A percentile compares a stretch with the other conserved stretches of the same genome.
These are phyloP conservation scores for Stenurella melanura DNA, from an alignment of 2,888 invertebrate genomes.

Conservation along the genomic window DNA sequence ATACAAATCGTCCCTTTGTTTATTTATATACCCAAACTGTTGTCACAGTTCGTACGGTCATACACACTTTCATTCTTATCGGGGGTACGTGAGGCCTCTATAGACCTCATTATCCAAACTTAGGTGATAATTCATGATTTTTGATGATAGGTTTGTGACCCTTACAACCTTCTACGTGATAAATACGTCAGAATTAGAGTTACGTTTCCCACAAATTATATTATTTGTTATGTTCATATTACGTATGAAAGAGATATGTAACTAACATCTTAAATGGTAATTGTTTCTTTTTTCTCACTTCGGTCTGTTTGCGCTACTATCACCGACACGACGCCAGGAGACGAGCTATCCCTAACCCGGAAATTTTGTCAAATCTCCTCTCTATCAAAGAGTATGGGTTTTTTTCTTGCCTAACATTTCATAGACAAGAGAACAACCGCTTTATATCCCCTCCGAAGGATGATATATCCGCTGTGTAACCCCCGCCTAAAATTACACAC, in stretches of 20 bases:
- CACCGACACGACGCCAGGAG: no score
- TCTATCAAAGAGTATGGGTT: no score
- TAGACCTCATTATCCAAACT: neutral
- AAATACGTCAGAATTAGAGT: neutral
- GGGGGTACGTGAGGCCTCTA: neutral
- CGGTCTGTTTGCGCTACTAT: no score
- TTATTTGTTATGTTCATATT: neutral
- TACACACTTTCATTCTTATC: neutral
- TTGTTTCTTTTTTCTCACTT: no score
- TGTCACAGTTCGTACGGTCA: neutral
- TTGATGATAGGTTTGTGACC: neutral
- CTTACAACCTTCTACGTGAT: neutral
- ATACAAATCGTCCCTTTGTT: conserved; percentile 23
- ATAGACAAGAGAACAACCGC: no score
- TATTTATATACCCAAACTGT: conserved; percentile 2
- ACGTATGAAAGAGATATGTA: neutral
- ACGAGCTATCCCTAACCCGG: no score
- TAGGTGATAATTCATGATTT: conserved; percentile 12
- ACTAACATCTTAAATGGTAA: no score
- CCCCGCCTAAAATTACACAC: no score
- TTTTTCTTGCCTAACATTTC: no score
- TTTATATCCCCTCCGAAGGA: no score
- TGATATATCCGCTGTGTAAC: no score
- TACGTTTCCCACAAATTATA: neutral
- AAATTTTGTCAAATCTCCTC: no score